phyloP scores from a whole-genome alignment of 2,797 vertebrate species.

The Tapirus indicus region DNA sequence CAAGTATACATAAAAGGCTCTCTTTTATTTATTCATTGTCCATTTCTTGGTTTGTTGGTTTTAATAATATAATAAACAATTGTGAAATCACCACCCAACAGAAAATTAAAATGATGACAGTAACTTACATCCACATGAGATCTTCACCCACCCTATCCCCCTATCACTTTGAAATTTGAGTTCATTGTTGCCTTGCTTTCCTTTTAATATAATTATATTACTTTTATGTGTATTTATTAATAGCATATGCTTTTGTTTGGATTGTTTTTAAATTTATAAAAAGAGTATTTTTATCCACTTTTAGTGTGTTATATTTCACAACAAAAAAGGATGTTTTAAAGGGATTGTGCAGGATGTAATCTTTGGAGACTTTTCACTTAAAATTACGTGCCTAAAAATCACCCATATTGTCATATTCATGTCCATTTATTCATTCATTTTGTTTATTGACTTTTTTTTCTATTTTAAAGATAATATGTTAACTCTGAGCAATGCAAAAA shows the following conservation, averaged over 20 bases:
- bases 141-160: too few species aligned
- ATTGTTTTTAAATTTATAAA: conserved; percentile 15
- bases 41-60: background rate
- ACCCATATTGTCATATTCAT: background rate
- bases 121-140: background rate
- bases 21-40: background rate
- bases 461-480: background rate
- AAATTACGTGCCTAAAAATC: conserved; percentile 10
- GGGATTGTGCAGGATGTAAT: background rate
- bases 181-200: background rate
- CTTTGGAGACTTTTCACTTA: background rate
- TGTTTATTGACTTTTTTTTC: background rate
- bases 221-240: background rate
- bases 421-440: background rate
- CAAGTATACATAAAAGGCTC: background rate
- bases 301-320: background rate
- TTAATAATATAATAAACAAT: background rate
- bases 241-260: background rate
- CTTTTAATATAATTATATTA: background rate
- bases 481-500: background rate
- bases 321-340: background rate
- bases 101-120: background rate
- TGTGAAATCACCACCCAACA: background rate
- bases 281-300: background rate
- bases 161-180: background rate